Conservation (phyloP, 1,140 invertebrate species). For the Megathymus violae region DNA sequence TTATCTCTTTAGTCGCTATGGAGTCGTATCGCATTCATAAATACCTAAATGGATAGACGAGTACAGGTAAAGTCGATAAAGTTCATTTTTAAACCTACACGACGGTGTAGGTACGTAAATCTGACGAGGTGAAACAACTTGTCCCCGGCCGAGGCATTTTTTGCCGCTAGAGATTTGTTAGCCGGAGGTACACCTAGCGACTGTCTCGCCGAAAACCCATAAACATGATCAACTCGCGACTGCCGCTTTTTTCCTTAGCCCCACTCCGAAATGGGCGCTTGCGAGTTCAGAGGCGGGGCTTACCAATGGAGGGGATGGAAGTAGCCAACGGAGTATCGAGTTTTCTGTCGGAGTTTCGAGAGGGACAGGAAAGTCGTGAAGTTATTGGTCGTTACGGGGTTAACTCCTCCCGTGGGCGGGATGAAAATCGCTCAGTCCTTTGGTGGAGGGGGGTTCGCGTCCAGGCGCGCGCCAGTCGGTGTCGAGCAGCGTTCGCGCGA, state of each 20-base stretch:
- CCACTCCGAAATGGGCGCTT: constrained; percentile 54
- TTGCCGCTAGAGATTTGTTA: constrained; percentile 80
- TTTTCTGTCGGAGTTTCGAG: constrained; percentile 53
- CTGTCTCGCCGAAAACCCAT: constrained; percentile 78
- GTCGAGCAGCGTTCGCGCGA: constrained; percentile 61
- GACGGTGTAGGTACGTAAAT: constrained; percentile 63
- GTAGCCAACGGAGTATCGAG: constrained; percentile 46
- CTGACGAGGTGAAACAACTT: constrained; percentile 79
- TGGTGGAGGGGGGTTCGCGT: constrained; percentile 67
- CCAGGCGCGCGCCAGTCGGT: constrained; percentile 72
- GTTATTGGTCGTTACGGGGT: constrained; percentile 47
- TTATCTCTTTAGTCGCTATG: constrained; percentile 17
- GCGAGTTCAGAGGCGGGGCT: constrained; percentile 44
- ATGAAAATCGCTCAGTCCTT: constrained; percentile 64
- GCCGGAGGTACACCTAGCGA: constrained; percentile 63
- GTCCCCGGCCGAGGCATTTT: constrained; percentile 73
- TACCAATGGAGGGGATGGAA: constrained; percentile 54
- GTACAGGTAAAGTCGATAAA: constrained; percentile 50
- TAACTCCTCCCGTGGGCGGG: constrained; percentile 58
- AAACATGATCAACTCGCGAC: constrained; percentile 76
- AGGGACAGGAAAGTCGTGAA: constrained; percentile 61
- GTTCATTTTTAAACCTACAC: constrained; percentile 51
- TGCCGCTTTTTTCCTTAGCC: constrained; percentile 70
- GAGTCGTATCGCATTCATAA: constrained; percentile 28
- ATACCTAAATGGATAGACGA: constrained; percentile 33